phyloP scores from a whole-genome alignment of 2,888 invertebrate species.

The Coremacera marginata region DNA sequence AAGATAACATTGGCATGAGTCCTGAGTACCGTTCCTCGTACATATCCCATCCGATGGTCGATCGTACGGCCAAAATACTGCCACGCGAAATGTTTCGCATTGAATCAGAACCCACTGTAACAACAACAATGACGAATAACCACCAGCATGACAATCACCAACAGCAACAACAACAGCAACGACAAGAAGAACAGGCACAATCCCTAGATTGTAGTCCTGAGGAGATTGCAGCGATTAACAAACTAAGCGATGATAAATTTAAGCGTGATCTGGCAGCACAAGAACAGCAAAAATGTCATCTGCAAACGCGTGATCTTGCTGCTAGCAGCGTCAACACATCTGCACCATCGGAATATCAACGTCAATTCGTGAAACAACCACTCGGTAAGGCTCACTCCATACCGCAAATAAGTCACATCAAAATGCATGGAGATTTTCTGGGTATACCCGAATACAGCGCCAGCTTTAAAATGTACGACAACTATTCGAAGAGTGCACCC shows the following conservation, averaged over 20 bases:
- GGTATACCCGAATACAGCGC: slow-evolving; percentile 67
- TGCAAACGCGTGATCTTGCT: slow-evolving; percentile 56
- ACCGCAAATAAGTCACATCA: slow-evolving; percentile 66
- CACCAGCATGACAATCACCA: background rate
- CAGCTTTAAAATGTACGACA: slow-evolving; percentile 66
- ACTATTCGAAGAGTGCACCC: slow-evolving; percentile 66
- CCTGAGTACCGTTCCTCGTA: slow-evolving; percentile 61
- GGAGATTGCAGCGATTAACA: slow-evolving; percentile 45
- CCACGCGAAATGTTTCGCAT: slow-evolving; percentile 62
- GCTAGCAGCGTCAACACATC: slow-evolving; percentile 51
- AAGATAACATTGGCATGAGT: slow-evolving; percentile 56
- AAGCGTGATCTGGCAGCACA: slow-evolving; percentile 56
- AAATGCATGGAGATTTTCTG: slow-evolving; percentile 64
- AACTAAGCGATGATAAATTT: slow-evolving; percentile 53
- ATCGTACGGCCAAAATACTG: slow-evolving; percentile 61
- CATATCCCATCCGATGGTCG: slow-evolving; percentile 63
- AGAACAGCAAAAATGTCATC: slow-evolving; percentile 57
- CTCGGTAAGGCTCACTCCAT: slow-evolving; percentile 68
- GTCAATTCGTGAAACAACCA: slow-evolving; percentile 64
- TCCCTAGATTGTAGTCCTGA: slow-evolving; percentile 8
- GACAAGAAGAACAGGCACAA: background rate
- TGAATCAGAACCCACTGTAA: slow-evolving; percentile 47
- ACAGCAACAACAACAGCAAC: slow-evolving; percentile 26
- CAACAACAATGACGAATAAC: background rate
- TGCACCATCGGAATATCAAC: slow-evolving; percentile 65